Evolutionary conservation across 1,140 invertebrate species (phyloP), one percentile per base, ranked within the genome.

Genomic region (Gonioctena quinquepunctata): DNA sequence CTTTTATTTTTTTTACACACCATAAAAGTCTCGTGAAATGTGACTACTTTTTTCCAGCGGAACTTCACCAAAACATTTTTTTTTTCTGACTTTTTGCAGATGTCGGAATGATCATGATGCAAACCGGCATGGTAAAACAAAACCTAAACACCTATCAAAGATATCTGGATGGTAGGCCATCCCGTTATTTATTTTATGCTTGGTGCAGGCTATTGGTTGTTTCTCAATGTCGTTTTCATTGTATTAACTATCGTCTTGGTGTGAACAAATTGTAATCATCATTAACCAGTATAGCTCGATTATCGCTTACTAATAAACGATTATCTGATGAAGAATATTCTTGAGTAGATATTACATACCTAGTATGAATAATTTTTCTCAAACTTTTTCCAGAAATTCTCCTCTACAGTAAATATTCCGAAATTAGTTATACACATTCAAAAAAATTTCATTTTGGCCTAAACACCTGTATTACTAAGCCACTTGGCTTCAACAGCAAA

Each of bases 71-170:
- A 6, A 66, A 25, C 16, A 27, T 67, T 67, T 67, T 83, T 83
- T 86, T 84, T 86, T 84, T 85, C 83, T 83, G 82, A 86, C 85
- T 88, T 91, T 94, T 94, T 94, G 80, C 93, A 94, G 93, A 94
- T 94, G 93, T 94, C 84, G 93, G 93, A 88, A 94, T 94, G 93
- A 93, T 94, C 89, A 93, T 94, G 93, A 93, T 94, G 92, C 92
- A 94, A 91, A 90, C 91, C 83, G 93, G 93, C 88, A 94, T 94
- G 93, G 92, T 94, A 89, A 94, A 93, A 89, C 89, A 92, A 87
- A 90, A 88, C 84, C 85, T 90, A 85, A 92, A 89, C 88, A 85
- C 88, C 83, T 92, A 90, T 88, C 90, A 90, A 87, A 90, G 86
- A 89, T 89, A 87, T 83, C 84, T 91, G 85, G 91, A 93, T 87